Conservation (phyloP, 2,113 vertebrate genomes). For the Anhinga rufa region DNA sequence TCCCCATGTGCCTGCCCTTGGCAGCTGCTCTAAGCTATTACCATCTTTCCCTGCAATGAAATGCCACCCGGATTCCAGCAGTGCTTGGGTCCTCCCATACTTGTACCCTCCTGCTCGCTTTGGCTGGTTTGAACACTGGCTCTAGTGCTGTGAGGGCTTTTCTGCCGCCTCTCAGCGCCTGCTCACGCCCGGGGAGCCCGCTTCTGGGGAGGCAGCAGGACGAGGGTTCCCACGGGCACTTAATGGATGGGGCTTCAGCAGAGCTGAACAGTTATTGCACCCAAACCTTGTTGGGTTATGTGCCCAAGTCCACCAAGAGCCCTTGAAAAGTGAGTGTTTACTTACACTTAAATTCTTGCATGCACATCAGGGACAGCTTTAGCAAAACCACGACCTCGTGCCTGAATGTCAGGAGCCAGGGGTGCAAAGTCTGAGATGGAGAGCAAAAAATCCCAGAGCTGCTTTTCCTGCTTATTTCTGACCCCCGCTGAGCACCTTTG, state of each 20-base stretch:
- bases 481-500: neutral
- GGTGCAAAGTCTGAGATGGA: neutral
- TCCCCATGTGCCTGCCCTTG: neutral
- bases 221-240: accelerated
- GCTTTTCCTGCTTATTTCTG: neutral
- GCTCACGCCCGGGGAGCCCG: accelerated
- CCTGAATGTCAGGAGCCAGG: neutral
- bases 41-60: neutral
- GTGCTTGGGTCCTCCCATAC: neutral
- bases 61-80: neutral
- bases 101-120: accelerated
- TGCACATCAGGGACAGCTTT: neutral
- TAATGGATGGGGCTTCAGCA: neutral
- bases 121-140: neutral
- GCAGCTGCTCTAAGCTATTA: neutral
- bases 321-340: neutral
- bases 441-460: neutral
- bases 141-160: neutral
- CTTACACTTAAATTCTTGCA: neutral
- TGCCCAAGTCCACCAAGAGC: neutral
- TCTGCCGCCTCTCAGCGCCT: neutral
- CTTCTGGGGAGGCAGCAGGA: neutral
- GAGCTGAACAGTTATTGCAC: neutral
- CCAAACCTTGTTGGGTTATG: neutral
- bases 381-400: neutral